phyloP scores from a whole-genome alignment of 2,888 invertebrate genomes.

The Cosmorhoe ocellata region DNA sequence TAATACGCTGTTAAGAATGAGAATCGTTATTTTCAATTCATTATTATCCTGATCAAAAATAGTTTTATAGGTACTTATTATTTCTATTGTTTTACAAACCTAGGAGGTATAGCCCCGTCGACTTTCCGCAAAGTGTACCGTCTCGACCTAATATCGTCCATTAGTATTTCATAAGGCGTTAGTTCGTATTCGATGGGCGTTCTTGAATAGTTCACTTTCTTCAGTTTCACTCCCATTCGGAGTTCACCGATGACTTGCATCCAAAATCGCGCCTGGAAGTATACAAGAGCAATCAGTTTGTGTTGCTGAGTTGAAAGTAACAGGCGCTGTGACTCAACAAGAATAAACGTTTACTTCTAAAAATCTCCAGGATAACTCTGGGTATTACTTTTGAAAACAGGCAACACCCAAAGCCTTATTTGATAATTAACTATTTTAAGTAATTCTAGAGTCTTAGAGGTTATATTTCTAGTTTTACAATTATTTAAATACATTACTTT shows the following conservation, averaged over 20 bases:
- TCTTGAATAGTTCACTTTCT: constrained; percentile 90
- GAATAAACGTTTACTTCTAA: too few species aligned
- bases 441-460: too few species aligned
- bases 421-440: too few species aligned
- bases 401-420: too few species aligned
- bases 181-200: constrained; percentile 95
- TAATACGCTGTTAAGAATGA: too few species aligned
- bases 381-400: too few species aligned
- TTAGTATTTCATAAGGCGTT: constrained; percentile 97
- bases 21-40: too few species aligned
- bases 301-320: constrained; percentile 45
- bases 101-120: constrained; percentile 88
- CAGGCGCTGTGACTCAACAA: constrained; percentile 6
- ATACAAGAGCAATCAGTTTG: constrained; percentile 28
- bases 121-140: constrained; percentile 95
- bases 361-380: too few species aligned
- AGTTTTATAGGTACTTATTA: too few species aligned
- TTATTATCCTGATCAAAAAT: too few species aligned
- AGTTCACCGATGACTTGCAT: constrained; percentile 97
- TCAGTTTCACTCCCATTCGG: constrained; percentile 94
- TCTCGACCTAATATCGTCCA: constrained; percentile 96
- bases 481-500: too few species aligned
- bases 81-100: constrained; percentile 55
- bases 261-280: constrained; percentile 94
- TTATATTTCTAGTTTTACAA: too few species aligned